Conservation (phyloP, 2,888 invertebrate species). For the Athetis lepigone region DNA sequence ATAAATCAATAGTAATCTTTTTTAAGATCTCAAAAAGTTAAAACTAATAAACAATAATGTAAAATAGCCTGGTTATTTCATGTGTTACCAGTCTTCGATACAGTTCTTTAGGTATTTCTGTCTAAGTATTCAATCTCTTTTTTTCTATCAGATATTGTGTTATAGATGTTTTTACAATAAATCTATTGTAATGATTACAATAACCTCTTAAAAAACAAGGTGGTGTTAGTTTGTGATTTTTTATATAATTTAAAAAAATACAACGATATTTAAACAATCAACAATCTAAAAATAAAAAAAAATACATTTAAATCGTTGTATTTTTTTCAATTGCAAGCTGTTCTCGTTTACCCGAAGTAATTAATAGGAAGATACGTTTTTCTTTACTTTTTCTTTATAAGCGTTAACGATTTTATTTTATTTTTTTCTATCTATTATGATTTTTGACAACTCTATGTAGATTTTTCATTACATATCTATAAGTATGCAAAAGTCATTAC, state of each 20-base stretch:
- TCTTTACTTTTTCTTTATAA: too few relatives aligned
- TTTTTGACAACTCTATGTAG: background rate
- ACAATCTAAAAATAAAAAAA: background rate
- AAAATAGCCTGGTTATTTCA: slow-evolving; percentile 3
- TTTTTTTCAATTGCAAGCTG: slow-evolving; percentile 5
- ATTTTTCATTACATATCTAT: background rate
- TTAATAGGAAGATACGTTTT: background rate
- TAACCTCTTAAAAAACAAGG: slow-evolving; percentile 7
- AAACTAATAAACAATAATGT: background rate
- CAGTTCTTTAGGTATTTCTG: background rate
- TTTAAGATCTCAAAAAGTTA: background rate
- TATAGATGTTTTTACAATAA: background rate
- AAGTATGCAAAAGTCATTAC: background rate
- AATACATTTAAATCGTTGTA: slow-evolving; percentile 10
- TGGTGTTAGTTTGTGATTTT: slow-evolving; percentile 7
- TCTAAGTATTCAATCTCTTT: slow-evolving; percentile 21
- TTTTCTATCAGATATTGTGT: slow-evolving; percentile 11
- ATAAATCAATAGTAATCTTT: too few relatives aligned
- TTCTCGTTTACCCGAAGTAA: slow-evolving; percentile 10
- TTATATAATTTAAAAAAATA: background rate
- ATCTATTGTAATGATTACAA: slow-evolving; percentile 32
- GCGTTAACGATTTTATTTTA: background rate
- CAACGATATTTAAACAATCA: slow-evolving; percentile 4
- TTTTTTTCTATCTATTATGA: too few relatives aligned
- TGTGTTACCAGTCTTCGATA: background rate